These are phyloP conservation scores for Pycnomerus fuliginosus DNA, from an alignment of 2,888 invertebrate species.

Conservation along the genomic window DNA sequence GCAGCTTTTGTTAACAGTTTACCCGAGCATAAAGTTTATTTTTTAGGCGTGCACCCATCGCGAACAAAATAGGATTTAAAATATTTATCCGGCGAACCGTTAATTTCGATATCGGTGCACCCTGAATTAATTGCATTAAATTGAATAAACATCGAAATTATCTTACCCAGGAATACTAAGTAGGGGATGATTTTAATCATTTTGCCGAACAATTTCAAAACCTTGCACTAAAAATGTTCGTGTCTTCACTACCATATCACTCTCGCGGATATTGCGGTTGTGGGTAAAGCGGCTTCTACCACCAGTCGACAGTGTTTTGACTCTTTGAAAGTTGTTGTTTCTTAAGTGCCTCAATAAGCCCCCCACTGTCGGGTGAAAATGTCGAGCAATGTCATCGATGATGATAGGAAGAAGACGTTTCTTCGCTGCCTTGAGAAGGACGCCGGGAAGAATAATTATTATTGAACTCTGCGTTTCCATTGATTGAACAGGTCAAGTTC, in stretches of 20 bases:
- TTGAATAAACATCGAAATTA: too few relatives aligned
- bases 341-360: constrained; percentile 10
- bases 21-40: constrained; percentile 20
- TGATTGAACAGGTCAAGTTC: too few relatives aligned
- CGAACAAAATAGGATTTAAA: constrained; percentile 22
- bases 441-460: too few relatives aligned
- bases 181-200: too few relatives aligned
- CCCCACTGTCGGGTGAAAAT: constrained; percentile 24
- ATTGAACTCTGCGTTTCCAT: too few relatives aligned
- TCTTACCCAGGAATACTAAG: too few relatives aligned
- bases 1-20: constrained; percentile 20
- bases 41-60: constrained; percentile 12
- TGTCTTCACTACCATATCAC: constrained; percentile 10
- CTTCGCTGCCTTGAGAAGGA: constrained; percentile 21
- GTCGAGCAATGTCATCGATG: constrained; percentile 25
- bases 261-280: constrained; percentile 11
- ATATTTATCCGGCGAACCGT: constrained; percentile 19
- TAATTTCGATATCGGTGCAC: constrained; percentile 15
- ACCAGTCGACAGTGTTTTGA: too few relatives aligned
- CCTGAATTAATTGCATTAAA: constrained; percentile 14
- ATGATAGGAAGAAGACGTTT: constrained; percentile 11
- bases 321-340: constrained; percentile 15
- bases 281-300: constrained; percentile 7
- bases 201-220: too few relatives aligned
- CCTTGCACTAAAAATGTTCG: background rate